A percentile compares a stretch with the other conserved stretches of the same genome.
These are phyloP conservation scores for Nowickia ferox DNA, from an alignment of 2,888 invertebrate species.

Conservation along the genomic window DNA sequence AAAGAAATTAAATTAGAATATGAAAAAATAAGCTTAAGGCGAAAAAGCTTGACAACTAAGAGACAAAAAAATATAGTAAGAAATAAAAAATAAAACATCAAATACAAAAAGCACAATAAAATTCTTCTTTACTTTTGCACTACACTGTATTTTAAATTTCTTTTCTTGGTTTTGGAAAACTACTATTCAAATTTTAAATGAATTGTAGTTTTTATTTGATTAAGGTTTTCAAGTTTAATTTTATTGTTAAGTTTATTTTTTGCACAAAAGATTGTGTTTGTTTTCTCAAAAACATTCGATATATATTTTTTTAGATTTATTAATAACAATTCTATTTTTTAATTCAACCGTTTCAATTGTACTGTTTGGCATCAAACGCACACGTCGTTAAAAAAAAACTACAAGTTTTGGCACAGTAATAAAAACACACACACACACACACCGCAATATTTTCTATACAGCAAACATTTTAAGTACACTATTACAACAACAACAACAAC, in stretches of 20 bases:
- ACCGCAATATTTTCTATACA: slow-evolving; percentile 48
- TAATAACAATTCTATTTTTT: neutral
- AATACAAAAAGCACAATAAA: slow-evolving; percentile 25
- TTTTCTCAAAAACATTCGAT: neutral
- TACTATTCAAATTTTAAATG: slow-evolving; percentile 6
- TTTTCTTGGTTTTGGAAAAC: neutral
- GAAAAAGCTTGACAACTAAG: slow-evolving; percentile 58
- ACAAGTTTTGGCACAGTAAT: slow-evolving; percentile 39
- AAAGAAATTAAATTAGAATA: slow-evolving; percentile 58
- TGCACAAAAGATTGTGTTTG: neutral
- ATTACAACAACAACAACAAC: slow-evolving; percentile 9
- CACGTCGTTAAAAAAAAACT: slow-evolving; percentile 5
- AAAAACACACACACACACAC: slow-evolving; percentile 21
- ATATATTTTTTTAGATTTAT: neutral
- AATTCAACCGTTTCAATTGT: slow-evolving; percentile 25
- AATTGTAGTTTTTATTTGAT: slow-evolving; percentile 25
- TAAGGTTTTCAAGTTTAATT: neutral
- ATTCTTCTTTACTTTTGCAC: slow-evolving; percentile 24
- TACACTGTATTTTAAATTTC: slow-evolving; percentile 29
- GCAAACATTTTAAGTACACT: slow-evolving; percentile 29
- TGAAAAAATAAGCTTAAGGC: slow-evolving; percentile 41
- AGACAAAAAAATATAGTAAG: slow-evolving; percentile 29
- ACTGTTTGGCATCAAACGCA: slow-evolving; percentile 2
- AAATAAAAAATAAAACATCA: slow-evolving; percentile 18
- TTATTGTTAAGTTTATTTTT: neutral